phyloP scores from a whole-genome alignment of 1,140 invertebrate genomes.

The Dinothrombium tinctorium region DNA sequence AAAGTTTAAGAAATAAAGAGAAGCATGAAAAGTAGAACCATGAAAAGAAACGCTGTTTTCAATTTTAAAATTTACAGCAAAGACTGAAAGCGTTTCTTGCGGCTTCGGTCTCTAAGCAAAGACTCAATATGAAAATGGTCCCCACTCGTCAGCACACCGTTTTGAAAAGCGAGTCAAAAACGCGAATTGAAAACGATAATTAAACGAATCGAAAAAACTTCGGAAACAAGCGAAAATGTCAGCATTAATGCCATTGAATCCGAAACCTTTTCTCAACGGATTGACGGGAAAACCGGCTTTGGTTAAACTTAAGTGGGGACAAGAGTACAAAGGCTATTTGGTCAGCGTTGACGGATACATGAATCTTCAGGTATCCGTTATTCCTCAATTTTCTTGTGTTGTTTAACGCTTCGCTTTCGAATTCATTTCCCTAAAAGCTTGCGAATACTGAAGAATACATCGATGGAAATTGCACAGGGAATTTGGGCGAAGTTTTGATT shows the following conservation, averaged over 20 bases:
- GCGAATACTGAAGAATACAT: conserved; percentile 97
- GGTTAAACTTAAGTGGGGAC: conserved; percentile 98
- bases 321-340: conserved; percentile 93
- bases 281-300: conserved; percentile 90
- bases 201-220: too few species aligned
- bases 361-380: conserved; percentile 65
- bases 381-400: not conserved
- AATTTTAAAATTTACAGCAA: too few species aligned
- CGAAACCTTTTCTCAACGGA: conserved; percentile 95
- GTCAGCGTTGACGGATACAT: conserved; percentile 97
- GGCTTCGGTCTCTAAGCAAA: too few species aligned
- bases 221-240: too few species aligned
- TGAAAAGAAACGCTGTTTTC: too few species aligned
- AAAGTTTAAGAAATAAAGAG: too few species aligned
- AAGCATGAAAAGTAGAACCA: too few species aligned
- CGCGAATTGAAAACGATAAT: too few species aligned
- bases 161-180: too few species aligned
- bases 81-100: too few species aligned
- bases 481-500: conserved; percentile 87
- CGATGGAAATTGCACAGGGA: conserved; percentile 68
- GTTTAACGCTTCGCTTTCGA: not conserved
- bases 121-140: too few species aligned
- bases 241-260: conserved; percentile 67
- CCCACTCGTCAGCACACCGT: too few species aligned
- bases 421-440: conserved; percentile 25